Evolutionary conservation across 2,113 vertebrate genomes (phyloP), one percentile per base, ranked within the genome.

Genomic region (Emydura subglobosa): DNA sequence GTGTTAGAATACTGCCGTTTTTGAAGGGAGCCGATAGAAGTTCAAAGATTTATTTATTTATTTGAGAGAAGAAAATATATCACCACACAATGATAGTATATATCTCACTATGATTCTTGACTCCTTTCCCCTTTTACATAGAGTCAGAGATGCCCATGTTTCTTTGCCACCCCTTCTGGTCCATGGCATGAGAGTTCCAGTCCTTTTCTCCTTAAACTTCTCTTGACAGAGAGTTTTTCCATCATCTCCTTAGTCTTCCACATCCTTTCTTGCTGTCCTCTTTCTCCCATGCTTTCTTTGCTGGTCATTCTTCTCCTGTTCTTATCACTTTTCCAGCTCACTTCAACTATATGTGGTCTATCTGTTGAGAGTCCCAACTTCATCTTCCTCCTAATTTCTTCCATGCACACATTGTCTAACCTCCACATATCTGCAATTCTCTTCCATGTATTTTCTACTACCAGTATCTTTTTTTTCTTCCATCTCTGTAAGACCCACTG

Each of bases 101-200:
- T 29, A 29, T 7, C 27, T 27, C 53, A 68, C 50, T 21, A 1
- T 59, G 81, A 16, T 65, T 65, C 14, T 65, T 17, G 13, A 65
- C 14, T n/a, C 61, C 59, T 61, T 31, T 61, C 17, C 31, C 31
- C 29, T 16, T 65, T 9, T 81, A 85, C 49, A 82, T 0, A 0
- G 42, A 8, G 78, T 88, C 17, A 61, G 84, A 57, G 57, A 16
- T 85, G 49, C 42, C 84, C n/a, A 83, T 39, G 7, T 22, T 39
- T 16, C 16, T 86, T 89, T 9, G 13, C 34, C 59, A 14, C 19
- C 7, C 7, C 0, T 42, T 27, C 4, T 31, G 16, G 89, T 80
- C 19, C 13, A 82, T 51, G 85, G 87, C 29, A 34, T 61, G 59
- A 29, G 61, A 65, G 61, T 65, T 65, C 16, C 31, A 65, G 31